Evolutionary conservation across 1,140 invertebrate genomes (phyloP), one percentile per base, ranked within the genome.

Genomic region (Zophobas morio): DNA sequence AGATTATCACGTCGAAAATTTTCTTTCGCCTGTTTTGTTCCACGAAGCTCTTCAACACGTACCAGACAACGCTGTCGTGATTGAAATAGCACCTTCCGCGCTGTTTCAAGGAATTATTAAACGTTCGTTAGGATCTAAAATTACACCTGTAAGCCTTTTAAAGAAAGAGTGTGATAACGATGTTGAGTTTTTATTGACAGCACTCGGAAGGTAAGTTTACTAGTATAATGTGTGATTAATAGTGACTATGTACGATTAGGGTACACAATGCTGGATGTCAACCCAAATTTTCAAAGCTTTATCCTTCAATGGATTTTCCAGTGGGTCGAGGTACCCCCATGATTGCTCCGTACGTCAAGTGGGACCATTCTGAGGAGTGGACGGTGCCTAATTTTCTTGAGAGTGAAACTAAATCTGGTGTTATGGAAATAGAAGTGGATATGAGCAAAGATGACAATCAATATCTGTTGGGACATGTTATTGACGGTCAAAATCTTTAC

Each of bases 1-100:
- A 2, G 95, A 94, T 34, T 99, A 99, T 87, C 96, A 98, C 85
- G 96, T 98, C 0, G 98, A 99, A 88, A 99, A 99, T 87, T 88
- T 99, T 47, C 89, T 98, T 5, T 96, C 94, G 40, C 95, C 94
- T 1, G 94, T 96, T 6, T 87, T 94, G 0, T 96, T 95, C 89
- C 90, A 94, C 79, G 96, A 97, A 83, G 96, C 94, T 34, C 81
- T 98, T 42, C 85, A 90, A 76, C 92, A 96, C 83, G 89, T 99
- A 1, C 98, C 97, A 1, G 90, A 92, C 76, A 94, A 96, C 84
- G 96, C 97, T 1, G 89, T 99, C 75, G 91, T 94, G 34, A 92
- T 99, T 79, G 98, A 99, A 89, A 92, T 99, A 76, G 96, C 97
- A 32, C 97, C 98, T 0, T 96, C 98, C 84, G 94, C 93, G 80